Conservation (phyloP, 2,888 invertebrate genomes). For the Diarsia brunnea region DNA sequence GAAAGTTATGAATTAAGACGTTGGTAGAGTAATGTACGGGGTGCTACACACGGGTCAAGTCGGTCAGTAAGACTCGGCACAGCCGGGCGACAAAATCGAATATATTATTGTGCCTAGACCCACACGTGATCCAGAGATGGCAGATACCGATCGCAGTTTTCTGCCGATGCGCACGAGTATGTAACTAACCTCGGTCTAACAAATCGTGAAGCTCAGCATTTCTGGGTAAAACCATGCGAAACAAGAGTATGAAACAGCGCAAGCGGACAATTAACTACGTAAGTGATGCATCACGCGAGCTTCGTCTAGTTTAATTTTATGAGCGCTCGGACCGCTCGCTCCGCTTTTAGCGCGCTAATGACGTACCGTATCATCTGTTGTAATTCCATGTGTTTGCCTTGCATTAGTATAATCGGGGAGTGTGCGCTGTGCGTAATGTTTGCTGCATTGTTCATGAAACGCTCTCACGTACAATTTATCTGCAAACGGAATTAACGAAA, state of each 20-base stretch:
- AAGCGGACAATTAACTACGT: constrained; percentile 59
- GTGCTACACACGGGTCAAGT: background rate
- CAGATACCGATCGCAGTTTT: background rate
- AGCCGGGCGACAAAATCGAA: background rate
- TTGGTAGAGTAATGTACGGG: background rate
- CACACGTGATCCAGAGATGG: background rate
- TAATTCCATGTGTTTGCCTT: constrained; percentile 38
- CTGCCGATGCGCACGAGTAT: background rate
- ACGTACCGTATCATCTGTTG: constrained; percentile 42
- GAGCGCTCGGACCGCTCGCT: constrained; percentile 46
- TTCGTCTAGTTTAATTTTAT: constrained; percentile 58
- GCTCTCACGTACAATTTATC: constrained; percentile 12
- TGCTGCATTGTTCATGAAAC: constrained; percentile 12
- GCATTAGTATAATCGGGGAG: constrained; percentile 44
- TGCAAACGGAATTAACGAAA: constrained; percentile 16
- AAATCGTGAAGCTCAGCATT: background rate
- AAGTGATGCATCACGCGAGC: constrained; percentile 52
- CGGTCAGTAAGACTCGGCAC: background rate
- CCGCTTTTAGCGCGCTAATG: constrained; percentile 43
- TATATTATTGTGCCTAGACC: background rate
- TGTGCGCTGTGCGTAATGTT: background rate
- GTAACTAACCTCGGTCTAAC: background rate
- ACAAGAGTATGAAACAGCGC: constrained; percentile 37
- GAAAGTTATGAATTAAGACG: background rate
- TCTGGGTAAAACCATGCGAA: background rate